These are phyloP conservation scores for Ahaetulla prasina DNA, from an alignment of 2,113 vertebrate species.

Conservation along the genomic window DNA sequence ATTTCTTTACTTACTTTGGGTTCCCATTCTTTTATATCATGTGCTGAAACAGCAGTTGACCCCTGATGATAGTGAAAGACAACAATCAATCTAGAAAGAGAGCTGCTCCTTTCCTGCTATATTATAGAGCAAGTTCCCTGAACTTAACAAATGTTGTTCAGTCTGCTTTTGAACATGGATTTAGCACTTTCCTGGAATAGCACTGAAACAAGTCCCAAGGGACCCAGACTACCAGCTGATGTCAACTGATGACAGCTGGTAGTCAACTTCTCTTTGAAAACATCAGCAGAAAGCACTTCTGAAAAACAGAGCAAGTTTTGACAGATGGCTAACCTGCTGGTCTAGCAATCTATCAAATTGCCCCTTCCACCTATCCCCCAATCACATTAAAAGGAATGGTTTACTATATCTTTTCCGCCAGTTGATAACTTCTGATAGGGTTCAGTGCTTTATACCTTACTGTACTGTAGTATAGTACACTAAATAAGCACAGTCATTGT, in stretches of 20 bases:
- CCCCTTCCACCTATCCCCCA: background rate
- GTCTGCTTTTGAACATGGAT: background rate
- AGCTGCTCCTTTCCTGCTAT: background rate
- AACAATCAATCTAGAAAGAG: background rate
- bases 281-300: background rate
- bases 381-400: background rate
- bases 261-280: background rate
- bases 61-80: background rate
- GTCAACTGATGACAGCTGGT: background rate
- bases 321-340: background rate
- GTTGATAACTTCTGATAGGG: background rate
- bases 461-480: background rate
- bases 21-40: background rate
- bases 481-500: background rate
- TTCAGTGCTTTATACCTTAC: background rate
- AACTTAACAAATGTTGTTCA: background rate
- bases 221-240: background rate
- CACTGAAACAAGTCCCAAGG: background rate
- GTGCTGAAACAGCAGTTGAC: background rate
- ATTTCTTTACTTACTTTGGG: background rate
- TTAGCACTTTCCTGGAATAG: background rate
- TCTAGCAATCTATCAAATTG: background rate
- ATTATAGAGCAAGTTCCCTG: background rate
- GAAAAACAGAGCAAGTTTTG: background rate
- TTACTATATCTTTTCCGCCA: background rate